Base-by-base conservation (phyloP, 2,888 invertebrate genomes). In the Parnassius glacialis region DNA sequence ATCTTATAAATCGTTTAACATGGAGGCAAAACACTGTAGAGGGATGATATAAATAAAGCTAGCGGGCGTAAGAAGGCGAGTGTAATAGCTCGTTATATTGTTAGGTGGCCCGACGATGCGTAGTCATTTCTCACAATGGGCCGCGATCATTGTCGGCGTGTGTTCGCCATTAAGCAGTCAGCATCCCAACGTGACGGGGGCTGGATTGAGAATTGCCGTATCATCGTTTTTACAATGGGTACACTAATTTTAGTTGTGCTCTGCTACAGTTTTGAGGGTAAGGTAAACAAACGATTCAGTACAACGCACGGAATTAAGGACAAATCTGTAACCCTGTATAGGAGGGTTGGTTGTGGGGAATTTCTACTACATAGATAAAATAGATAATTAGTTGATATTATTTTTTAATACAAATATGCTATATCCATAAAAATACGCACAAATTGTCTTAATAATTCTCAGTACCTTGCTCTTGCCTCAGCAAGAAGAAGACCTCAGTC, bases 1-100 rank as follows among this genome's bases (percentile, higher is more conserved):
- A 64, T 58, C 44, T 48, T 43, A 34, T 44, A 44, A 61, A 64
- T 62, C 52, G 58, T 60, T 59, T 60, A 52, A 65, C 63, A 64
- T 61, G 48, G 54, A 64, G 60, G 61, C 55, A 41, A 54, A 53
- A 58, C 57, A 55, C 53, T 62, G 52, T 59, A 57, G 62, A 65
- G 65, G 64, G 62, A 59, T 50, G 60, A 61, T 59, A 62, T 65
- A 62, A 62, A 65, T 63, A 59, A 64, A 63, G 57, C 48, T 61
- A 62, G 52, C 59, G 64, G 63, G 61, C 60, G 16, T 64, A 59
- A 55, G 64, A 65, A 66, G 65, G 66, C 68, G 74, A 80, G 82
- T 84, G 57, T 84, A 89, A 87, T 87, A 83, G 84, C 73, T 76
- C 80, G 86, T 85, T 88, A 89, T 84, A 87, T 89, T 87, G 81